phyloP scores from a whole-genome alignment of 2,113 vertebrate genomes.

The Sigmodon hispidus region DNA sequence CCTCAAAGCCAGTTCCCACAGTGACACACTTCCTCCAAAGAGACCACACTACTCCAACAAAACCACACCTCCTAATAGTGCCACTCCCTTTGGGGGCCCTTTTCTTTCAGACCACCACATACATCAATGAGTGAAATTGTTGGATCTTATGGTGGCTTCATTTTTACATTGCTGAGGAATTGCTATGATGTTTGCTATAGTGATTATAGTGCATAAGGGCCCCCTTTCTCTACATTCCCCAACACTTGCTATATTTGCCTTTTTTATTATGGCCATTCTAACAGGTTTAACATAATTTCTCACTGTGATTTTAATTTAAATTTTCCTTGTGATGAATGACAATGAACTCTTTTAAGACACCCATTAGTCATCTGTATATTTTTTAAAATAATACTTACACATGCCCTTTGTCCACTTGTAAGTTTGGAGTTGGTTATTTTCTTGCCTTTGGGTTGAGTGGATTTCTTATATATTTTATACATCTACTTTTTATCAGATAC shows the following conservation, averaged over 20 bases:
- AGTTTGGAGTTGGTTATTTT: background rate
- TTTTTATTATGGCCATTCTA: background rate
- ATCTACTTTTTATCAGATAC: background rate
- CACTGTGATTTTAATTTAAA: background rate
- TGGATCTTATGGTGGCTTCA: background rate
- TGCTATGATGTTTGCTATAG: background rate
- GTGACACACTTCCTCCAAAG: too few relatives aligned
- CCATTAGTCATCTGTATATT: background rate
- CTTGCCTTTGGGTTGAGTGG: background rate
- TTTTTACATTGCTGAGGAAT: background rate
- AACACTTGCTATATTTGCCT: background rate
- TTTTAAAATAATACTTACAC: background rate
- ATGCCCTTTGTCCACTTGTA: background rate
- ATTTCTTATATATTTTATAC: background rate
- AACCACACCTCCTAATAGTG: background rate
- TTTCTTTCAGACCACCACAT: background rate
- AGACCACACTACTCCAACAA: background rate
- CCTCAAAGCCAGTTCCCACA: background rate
- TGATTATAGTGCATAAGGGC: background rate
- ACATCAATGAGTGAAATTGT: background rate
- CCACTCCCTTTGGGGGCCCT: background rate
- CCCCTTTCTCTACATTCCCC: background rate
- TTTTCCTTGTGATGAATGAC: background rate
- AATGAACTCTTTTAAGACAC: background rate
- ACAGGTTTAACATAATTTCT: too few relatives aligned